These are phyloP conservation scores for Watsonalla cultraria DNA, from an alignment of 2,888 invertebrate genomes.

Conservation along the genomic window DNA sequence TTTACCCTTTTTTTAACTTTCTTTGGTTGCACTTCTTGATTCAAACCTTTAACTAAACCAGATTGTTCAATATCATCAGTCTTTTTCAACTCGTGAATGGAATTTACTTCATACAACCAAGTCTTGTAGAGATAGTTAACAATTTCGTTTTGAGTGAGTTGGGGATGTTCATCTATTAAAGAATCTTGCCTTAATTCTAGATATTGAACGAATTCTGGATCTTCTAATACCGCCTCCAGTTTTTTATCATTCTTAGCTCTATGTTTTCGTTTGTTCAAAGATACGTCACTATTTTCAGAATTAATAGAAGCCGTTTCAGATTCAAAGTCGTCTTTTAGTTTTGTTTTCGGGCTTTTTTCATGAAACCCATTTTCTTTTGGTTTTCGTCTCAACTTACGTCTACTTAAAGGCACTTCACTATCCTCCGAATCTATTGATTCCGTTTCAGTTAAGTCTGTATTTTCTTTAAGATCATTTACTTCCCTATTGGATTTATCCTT, in stretches of 20 bases:
- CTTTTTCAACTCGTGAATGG: slow-evolving; percentile 46
- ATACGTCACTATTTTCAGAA: slow-evolving; percentile 35
- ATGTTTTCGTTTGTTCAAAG: slow-evolving; percentile 30
- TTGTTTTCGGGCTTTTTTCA: slow-evolving; percentile 1
- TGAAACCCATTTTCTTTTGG: slow-evolving; percentile 1
- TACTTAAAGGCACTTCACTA: slow-evolving; percentile 7
- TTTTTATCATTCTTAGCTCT: slow-evolving; percentile 19
- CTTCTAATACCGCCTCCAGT: slow-evolving; percentile 26
- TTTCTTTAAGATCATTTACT: not conserved
- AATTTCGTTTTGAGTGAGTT: slow-evolving; percentile 61
- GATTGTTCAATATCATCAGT: slow-evolving; percentile 49
- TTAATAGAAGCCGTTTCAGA: slow-evolving; percentile 25
- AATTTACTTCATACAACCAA: slow-evolving; percentile 63
- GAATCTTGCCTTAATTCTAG: slow-evolving; percentile 64
- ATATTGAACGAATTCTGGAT: slow-evolving; percentile 68
- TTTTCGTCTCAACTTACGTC: slow-evolving; percentile 3
- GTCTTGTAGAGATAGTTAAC: slow-evolving; percentile 66
- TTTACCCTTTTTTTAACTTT: slow-evolving; percentile 45
- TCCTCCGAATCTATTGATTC: slow-evolving; percentile 13
- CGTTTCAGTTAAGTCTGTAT: not conserved
- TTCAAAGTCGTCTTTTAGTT: slow-evolving; percentile 15
- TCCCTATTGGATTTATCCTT: not conserved
- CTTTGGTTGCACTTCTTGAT: slow-evolving; percentile 33
- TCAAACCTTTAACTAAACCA: slow-evolving; percentile 52
- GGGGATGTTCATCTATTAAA: slow-evolving; percentile 69